Base-by-base conservation (phyloP, 1,140 invertebrate genomes). In the Lordiphosa mommai region DNA sequence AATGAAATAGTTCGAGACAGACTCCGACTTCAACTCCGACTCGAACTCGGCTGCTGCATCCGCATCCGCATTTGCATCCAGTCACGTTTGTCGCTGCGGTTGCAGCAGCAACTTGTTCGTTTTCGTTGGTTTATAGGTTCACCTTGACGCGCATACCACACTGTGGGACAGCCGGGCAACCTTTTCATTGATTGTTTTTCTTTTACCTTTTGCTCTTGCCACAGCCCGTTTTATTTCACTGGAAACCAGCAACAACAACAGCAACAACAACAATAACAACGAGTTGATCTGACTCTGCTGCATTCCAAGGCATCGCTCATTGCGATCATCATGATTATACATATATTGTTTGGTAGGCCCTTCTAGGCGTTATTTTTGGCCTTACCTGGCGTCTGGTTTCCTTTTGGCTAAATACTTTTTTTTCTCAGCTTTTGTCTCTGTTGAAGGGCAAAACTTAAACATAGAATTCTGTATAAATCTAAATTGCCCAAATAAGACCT, bases 121-220 rank as follows among this genome's bases (percentile, higher is more conserved):
- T 47, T 12, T 38, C 29, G 37, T 32, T 33, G 20, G 17, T 55
- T 44, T 36, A 36, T 48, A 9, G 10, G 65, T 43, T 60, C 55
- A 68, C 64, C 64, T 67, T 67, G 53, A 67, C 67, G 63, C 63
- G 64, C 64, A 67, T 67, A 67, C 64, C 55, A 67, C 48, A 36
- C 41, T 23, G 30, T 33, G 13, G 36, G 30, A 52, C 12, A 29
- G 38, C 48, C 47, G 37, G 44, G 59, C 49, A 79, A 79, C 74
- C 53, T 71, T 80, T 71, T 80, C 76, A 80, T 80, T 79, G 74
- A 80, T 73, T 74, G 76, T 74, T 68, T 71, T 63, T 79, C 55
- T 68, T 66, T 61, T 61, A 43, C 48, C 33, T 52, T 55, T 52
- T 51, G 12, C 33, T 40, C 17, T 40, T 16, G 36, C 37, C 36